Evolutionary conservation across 1,140 invertebrate species (phyloP), one percentile per base, ranked within the genome.

Genomic region (Potamilus streckersoni): DNA sequence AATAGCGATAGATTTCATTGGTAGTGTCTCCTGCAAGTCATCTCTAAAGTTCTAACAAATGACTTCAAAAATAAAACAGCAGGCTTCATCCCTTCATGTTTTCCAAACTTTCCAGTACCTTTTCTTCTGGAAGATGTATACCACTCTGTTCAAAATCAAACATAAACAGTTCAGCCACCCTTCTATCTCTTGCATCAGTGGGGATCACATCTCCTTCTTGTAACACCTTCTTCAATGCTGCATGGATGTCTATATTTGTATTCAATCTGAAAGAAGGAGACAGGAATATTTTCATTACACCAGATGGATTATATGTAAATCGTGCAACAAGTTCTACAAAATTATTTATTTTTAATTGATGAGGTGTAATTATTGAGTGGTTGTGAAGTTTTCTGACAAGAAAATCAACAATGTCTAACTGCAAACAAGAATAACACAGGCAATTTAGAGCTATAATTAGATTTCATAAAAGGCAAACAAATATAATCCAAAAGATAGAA

Each of bases 121-220:
- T 92, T 6, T 91, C 87, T 80, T 97, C 94, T n/a, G 93, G 92
- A 69, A 99, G 91, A 89, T 99, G 97, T 80, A 99, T 99, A 13
- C 97, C 97, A 90, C 95, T 95, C 89, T 98, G 96, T 88, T 99
- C 97, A 91, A 99, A 99, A 89, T 99, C 97, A 90, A 97, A 96
- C 57, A 98, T 89, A 91, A 99, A 99, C 70, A 99, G 89, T 84
- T 94, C 92, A 2, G 94, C 93, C 5, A 99, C 94, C 89, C 98
- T 94, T 65, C 93, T 87, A 87, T 99, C 97, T 3, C 95, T 93
- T 1, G 92, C 92, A 69, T 92, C 93, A 13, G 93, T 95, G 60
- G 91, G 87, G 20, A 93, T 69, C 13, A 92, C 89, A 86, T 98
- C 96, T 16, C 94, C 95, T 23, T 93, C 88, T 67, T 92, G 89